These are phyloP conservation scores for Ceyx melanurus DNA, from an alignment of 2,113 vertebrate species.

Conservation along the genomic window DNA sequence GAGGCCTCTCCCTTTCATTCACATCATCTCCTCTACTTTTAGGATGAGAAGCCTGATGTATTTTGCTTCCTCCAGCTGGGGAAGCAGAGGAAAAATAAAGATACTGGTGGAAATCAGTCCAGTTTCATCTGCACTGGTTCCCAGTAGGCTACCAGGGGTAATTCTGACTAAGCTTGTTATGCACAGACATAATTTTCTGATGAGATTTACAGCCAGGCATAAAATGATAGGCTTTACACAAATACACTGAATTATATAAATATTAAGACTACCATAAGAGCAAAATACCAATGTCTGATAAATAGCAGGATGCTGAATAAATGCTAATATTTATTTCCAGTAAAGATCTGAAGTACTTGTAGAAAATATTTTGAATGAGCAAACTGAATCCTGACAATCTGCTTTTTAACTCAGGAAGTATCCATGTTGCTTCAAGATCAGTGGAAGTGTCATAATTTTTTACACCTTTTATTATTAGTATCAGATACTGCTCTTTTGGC, in stretches of 20 bases:
- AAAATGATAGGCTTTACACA: background rate
- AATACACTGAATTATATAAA: background rate
- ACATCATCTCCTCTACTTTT: background rate
- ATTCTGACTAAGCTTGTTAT: background rate
- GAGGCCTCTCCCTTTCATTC: background rate
- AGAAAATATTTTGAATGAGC: background rate
- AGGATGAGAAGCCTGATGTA: background rate
- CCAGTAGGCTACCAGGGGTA: background rate
- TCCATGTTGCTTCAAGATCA: background rate
- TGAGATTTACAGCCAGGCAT: background rate
- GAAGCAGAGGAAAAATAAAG: background rate
- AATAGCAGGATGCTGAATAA: background rate
- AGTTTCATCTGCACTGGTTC: background rate
- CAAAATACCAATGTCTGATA: background rate
- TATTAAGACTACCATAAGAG: background rate
- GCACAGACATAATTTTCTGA: background rate
- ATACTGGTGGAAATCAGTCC: background rate
- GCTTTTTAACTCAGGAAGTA: background rate
- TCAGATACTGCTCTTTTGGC: background rate
- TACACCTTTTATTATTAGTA: background rate
- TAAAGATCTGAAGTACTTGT: background rate
- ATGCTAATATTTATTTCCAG: background rate
- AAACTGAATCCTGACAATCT: background rate
- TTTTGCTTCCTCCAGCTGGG: background rate
- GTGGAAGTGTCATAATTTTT: background rate